Evolutionary conservation across 1,140 invertebrate species (phyloP), one percentile per base, ranked within the genome.

Genomic region (Muscidifurax raptorellus): DNA sequence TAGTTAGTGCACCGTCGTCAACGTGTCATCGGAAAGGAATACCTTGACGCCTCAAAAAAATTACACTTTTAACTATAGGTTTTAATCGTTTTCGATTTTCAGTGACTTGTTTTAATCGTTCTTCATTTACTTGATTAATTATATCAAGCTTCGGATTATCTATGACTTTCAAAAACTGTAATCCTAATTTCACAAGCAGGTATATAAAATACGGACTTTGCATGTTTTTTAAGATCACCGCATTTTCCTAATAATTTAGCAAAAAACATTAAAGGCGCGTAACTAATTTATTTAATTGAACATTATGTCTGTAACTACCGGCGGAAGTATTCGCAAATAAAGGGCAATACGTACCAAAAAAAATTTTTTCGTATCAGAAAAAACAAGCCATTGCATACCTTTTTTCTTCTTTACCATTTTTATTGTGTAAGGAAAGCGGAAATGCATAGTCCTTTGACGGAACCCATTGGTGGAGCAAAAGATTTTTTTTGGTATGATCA

Each of bases 21-120:
- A 85, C n/a, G 36, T 87, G 87, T 30, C 87, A 88, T 66, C 88
- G 67, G 22, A 90, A 84, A 64, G 86, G 30, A 77, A 91, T 89
- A 64, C 88, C 87, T 81, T 90, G 86, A 27, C 85, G 83, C 27
- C 84, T 87, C 69, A 81, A 85, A 69, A 90, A 88, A 36, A 89
- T 86, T 59, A 90, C 77, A 22, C 77, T 88, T 25, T 86, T 71
- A 22, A 89, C 64, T 22, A 90, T 89, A 12, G 85, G 85, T 67
- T 25, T 44, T 59, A 90, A 69, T 13, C 86, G 79, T 22, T 78
- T 64, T 75, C 87, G 25, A 83, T 91, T 89, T 86, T 90, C 86
- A 74, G 79, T 47, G 28, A 82, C 25, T 66, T 86, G 69, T 28
- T 15, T 10, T 30, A 75, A 2, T 28, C 84, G 64, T 44, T 83